Evolutionary conservation across 23 tunicate species (phyloP), one percentile per base, ranked within the genome.

Genomic region (Oikopleura dioica): DNA sequence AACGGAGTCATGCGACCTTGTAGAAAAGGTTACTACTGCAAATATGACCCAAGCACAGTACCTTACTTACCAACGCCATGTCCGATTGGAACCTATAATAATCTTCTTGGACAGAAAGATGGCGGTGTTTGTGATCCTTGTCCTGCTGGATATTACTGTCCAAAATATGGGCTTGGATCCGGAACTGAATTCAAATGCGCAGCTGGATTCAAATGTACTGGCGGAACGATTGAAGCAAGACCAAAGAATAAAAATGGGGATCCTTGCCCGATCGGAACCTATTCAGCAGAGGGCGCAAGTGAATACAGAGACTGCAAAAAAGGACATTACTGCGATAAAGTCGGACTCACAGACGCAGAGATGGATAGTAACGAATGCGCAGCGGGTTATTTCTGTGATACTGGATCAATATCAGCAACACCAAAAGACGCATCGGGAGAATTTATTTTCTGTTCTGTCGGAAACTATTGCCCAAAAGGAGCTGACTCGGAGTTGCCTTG

Each of bases 181-280:
- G 55, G 55, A 9, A 44, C 55, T 44, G 9, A 9, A 44, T 44
- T 59, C 36, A 5, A 59, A 1, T 91, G 97, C 79, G 92, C 94
- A 12, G 77, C 87, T 4, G 97, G 97, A 23, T 91, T 85, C 76
- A 85, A 76, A 72, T 91, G 97, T 78, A 91, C 84, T 31, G 36
- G 2, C 1, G 82, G 83, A 28, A 86, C 92, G 0, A 80, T n/a
- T n/a, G n/a, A n/a, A n/a, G n/a, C n/a, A n/a, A n/a, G n/a, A n/a
- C n/a, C 35, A 9, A 37, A 58, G 85, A 91, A 87, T 79, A 29
- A 37, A 0, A 79, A 82, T 68, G 80, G 77, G 81, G 50, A 44
- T 51, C 78, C 79, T 0, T 91, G 97, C 78, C 97, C 97, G 21
- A 76, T 68, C 28, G 97, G 97, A 12, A 82, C 97, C 1, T 91